Evolutionary conservation across 2,888 invertebrate species (phyloP), one percentile per base, ranked within the genome.

Genomic region (Charanyca ferruginea): DNA sequence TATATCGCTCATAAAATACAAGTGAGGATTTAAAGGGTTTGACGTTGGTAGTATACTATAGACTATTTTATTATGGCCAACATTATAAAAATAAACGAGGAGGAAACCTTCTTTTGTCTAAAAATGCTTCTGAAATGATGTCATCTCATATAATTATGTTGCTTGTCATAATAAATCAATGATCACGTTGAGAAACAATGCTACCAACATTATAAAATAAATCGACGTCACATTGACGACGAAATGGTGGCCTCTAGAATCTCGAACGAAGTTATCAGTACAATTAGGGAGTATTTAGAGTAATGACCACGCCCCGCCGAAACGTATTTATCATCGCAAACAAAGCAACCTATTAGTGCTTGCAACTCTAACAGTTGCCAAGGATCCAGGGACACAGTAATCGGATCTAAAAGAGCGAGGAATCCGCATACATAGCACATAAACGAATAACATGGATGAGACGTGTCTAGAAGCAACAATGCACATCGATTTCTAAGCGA

Each of bases 401-500:
- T 23, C 52, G 18, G 16, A 52, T 47, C 49, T 47, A 62, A 66
- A 67, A 53, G 13, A 78, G 54, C 58, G 23, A 45, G 48, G 66
- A 64, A 62, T 67, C 25, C 66, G 25, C 23, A 42, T 60, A 61
- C 49, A 44, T 73, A 61, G 48, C 53, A 70, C 53, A 55, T 58
- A 66, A 49, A 69, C 42, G 41, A 69, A 42, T 42, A 73, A 54
- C 62, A 58, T 63, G 49, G 47, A 35, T 44, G 44, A 51, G 62
- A 80, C 73, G 73, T 75, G 81, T 83, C 71, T 84, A 72, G 77
- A 77, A 81, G 69, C 73, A 74, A 80, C 65, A 79, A 78, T 77
- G 71, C 74, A 72, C 41, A 38, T 32, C 62, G 70, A 79, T 81
- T 73, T 77, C 75, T 81, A 79, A 69, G 77, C 77, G 70, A 65